Base-by-base conservation (phyloP, 2,888 invertebrate genomes). In the Bombylius major region DNA sequence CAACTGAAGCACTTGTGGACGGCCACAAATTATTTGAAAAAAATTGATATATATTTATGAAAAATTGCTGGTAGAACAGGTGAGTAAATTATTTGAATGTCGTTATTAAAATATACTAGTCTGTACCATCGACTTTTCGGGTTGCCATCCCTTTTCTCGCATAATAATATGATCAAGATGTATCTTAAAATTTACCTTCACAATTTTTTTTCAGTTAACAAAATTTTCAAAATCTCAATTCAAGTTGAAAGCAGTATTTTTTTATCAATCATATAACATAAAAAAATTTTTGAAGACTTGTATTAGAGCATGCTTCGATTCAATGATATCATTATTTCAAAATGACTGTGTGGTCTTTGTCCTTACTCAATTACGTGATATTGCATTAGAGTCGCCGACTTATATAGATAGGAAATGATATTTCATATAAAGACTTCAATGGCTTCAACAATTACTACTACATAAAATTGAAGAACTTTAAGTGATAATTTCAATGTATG, bases 271-370 rank as follows among this genome's bases (percentile, higher is more conserved):
- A 78, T 61, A 76, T 61, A 76, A 78, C 64, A 76, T 65, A 59
- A 64, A 76, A 55, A 76, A 76, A 66, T 71, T 81, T 47, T 66
- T 82, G 7, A 67, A 70, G 34, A 73, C 78, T 5, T 77, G 78
- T 59, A 77, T 82, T 57, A 75, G 75, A 65, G 70, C 77, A 11
- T 69, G 79, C 1, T 75, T 79, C 57, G 75, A 78, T 56, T 69
- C 67, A 44, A 82, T 79, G 65, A 60, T 78, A 42, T 72, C 69
- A 62, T 75, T 63, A 58, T 75, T 75, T 60, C 69, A 69, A 61
- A 69, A 69, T 60, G 69, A 70, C 61, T 75, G 74, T 65, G 67
- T 72, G 39, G 71, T 71, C 61, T 23, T 23, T 23, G 23, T 23
- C n/a, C n/a, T n/a, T n/a, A n/a, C n/a, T n/a, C n/a, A 66, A 55